A percentile compares a stretch with the other conserved stretches of the same genome.
These are phyloP conservation scores for Oryzias melastigma DNA, from an alignment of 2,113 vertebrate species.

Conservation along the genomic window DNA sequence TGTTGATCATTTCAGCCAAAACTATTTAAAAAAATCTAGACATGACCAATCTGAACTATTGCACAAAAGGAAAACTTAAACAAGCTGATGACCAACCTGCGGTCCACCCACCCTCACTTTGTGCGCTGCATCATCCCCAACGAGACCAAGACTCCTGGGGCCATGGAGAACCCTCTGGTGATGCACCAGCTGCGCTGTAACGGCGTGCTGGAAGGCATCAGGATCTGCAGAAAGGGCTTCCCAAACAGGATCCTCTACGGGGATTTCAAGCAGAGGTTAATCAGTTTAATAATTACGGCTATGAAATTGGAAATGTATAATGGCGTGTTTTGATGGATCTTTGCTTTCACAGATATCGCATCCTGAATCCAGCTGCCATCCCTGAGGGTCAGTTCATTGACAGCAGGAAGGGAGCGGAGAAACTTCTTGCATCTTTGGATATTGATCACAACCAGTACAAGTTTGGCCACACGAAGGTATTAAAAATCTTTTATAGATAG, in stretches of 20 bases:
- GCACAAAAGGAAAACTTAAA: conserved; percentile 82
- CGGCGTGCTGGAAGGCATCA: conserved; percentile 91
- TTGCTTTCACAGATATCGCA: conserved; percentile 68
- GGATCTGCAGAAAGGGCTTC: conserved; percentile 90
- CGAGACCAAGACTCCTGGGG: conserved; percentile 87
- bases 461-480: conserved; percentile 86
- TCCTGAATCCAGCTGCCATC: conserved; percentile 62
- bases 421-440: conserved; percentile 80
- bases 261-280: conserved; percentile 83
- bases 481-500: neutral
- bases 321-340: neutral
- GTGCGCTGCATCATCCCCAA: conserved; percentile 94
- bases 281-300: neutral
- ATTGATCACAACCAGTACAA: conserved; percentile 63
- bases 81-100: conserved; percentile 92
- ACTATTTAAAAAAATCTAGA: conserved; percentile 12
- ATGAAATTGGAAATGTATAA: neutral
- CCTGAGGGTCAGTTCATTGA: conserved; percentile 58
- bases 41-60: neutral
- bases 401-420: conserved; percentile 84
- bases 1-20: neutral
- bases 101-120: conserved; percentile 92
- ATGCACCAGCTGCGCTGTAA: conserved; percentile 98
- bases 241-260: conserved; percentile 89
- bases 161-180: conserved; percentile 90